Base-by-base conservation (phyloP, 2,888 invertebrate species). In the Caenorhabditis doughertyi region DNA sequence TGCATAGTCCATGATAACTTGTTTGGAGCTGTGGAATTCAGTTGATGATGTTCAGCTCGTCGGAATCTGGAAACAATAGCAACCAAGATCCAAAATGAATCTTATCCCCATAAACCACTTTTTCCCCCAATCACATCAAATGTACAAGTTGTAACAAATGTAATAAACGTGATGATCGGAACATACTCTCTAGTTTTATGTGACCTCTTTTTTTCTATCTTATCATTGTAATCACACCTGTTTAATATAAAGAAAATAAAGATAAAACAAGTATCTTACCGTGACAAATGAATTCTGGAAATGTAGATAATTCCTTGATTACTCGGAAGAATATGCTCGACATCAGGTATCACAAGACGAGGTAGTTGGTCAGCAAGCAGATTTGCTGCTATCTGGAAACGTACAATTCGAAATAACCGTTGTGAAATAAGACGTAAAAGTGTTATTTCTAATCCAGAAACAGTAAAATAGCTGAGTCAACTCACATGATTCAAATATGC, bases 231-330 rank as follows among this genome's bases (percentile, higher is more conserved):
- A 60, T 60, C 35, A 35, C 39, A 58, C 39, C 23, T 23, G 21
- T 56, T 32, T 35, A 42, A 68, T 35, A 44, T 18, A 21, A 73
- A n/a, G 11, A 18, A 21, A 18, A n/a, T n/a, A n/a, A n/a, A n/a
- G 11, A 13, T 49, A 11, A 47, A 49, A n/a, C 16, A 29, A 18
- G 2, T 42, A 18, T 18, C 44, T 32, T 60, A 86, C 81, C 87
- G 68, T 16, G 87, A 87, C 8, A 87, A 39, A 35, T 81, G 76
- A 9, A 85, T 82, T 70, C 81, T 72, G 2, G 85, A 85, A n/a
- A 89, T 85, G 32, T 80, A 84, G 29, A 89, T 87, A 67, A 84
- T 80, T n/a, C 89, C 89, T 53, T 89, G 89, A 39, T 87, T 84
- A 55, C 72, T 83, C 9, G 85, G 84, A 3, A 89, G 81, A 55